phyloP scores from a whole-genome alignment of 2,113 vertebrate genomes.

The Sporophila hypoxantha region DNA sequence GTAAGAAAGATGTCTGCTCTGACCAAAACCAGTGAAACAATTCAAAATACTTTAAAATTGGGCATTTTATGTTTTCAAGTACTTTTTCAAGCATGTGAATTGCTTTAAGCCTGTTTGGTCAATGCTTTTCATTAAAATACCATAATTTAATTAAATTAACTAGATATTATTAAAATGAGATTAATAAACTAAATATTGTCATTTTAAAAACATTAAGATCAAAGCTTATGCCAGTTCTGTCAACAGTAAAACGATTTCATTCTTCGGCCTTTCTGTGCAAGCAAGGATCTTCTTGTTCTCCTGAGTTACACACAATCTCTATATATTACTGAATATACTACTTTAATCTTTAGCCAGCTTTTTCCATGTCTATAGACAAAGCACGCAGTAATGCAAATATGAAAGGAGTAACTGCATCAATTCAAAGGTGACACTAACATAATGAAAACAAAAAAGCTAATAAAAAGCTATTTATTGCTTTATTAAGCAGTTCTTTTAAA shows the following conservation, averaged over 20 bases:
- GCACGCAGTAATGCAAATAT: neutral
- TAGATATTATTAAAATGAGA: neutral
- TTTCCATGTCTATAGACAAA: neutral
- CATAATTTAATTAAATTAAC: neutral
- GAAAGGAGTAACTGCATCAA: neutral
- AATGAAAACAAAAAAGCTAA: slow-evolving; percentile 45
- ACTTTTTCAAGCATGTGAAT: neutral
- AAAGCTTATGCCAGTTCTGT: neutral
- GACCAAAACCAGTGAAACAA: neutral
- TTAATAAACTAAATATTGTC: neutral
- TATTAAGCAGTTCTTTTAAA: slow-evolving; percentile 20
- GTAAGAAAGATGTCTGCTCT: neutral
- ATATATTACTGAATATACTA: neutral
- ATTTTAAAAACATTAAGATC: neutral
- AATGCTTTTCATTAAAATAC: neutral
- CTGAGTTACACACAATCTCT: neutral
- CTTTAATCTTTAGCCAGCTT: slow-evolving; percentile 23
- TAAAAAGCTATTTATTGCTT: slow-evolving; percentile 34
- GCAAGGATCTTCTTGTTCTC: neutral
- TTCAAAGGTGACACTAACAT: slow-evolving; percentile 20
- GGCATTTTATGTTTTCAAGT: neutral
- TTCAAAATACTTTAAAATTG: neutral
- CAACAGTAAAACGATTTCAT: neutral
- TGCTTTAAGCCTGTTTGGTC: neutral
- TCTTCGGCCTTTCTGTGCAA: neutral